Conservation (phyloP, 2,113 vertebrate genomes). For the Catharus fuscescens region DNA sequence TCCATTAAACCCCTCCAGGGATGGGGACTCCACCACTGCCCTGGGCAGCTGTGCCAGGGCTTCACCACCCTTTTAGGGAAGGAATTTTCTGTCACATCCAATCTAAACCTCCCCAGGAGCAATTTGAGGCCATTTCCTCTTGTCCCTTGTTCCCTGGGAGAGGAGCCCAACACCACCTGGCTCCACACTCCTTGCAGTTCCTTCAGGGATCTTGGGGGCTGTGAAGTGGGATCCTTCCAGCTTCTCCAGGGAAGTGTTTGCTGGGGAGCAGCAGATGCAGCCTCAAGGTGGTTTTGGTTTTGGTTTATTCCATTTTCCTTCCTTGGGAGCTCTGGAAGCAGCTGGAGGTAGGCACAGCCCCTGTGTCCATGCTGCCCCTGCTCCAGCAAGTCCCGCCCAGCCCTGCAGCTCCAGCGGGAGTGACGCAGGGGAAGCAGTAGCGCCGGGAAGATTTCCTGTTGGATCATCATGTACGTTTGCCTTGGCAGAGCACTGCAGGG, state of each 20-base stretch:
- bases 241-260: not conserved
- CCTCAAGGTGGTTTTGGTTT: not conserved
- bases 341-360: not conserved
- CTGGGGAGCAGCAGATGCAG: not conserved
- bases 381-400: not conserved
- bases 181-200: not conserved
- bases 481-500: not conserved
- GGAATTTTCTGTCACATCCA: not conserved
- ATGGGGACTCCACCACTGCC: not conserved
- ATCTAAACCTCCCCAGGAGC: not conserved
- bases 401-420: not conserved
- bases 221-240: not conserved
- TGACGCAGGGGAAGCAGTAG: slow-evolving; percentile 23
- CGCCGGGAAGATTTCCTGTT: slow-evolving; percentile 20
- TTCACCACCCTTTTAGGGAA: not conserved
- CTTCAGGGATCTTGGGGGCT: not conserved
- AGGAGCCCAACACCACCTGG: not conserved
- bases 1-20: not conserved
- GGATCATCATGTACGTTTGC: not conserved
- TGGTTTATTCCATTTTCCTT: not conserved
- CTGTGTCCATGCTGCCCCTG: not conserved
- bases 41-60: not conserved
- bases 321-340: not conserved
- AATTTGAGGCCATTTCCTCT: not conserved
- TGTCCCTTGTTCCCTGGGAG: not conserved